Evolutionary conservation across 2,113 vertebrate species (phyloP).

Genomic region (Mobula birostris): DNA sequence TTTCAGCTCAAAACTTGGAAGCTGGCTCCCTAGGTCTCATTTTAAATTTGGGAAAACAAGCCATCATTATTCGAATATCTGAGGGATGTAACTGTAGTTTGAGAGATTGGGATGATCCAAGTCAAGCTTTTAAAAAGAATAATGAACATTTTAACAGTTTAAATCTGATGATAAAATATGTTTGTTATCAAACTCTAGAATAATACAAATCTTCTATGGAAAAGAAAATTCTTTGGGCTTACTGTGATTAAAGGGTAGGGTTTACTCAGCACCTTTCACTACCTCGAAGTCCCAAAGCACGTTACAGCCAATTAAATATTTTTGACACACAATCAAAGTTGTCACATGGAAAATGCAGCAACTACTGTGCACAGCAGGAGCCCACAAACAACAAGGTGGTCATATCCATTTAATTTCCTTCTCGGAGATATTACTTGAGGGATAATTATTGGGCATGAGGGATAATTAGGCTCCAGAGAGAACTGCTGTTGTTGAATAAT

Average conservation of each 20-base stretch:
- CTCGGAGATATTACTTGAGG: neutral
- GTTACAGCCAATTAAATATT: no score
- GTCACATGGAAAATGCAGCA: no score
- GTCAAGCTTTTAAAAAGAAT: neutral
- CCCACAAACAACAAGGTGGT: no score
- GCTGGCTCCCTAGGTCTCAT: neutral
- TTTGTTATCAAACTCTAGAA: neutral
- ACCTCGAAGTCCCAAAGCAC: no score
- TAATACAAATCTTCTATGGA: neutral
- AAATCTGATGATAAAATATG: neutral
- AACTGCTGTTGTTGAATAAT: neutral
- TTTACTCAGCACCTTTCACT: no score
- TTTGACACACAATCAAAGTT: no score
- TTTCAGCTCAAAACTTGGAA: neutral
- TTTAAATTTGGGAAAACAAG: neutral
- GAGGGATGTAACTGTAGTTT: neutral
- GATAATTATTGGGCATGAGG: neutral
- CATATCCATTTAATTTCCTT: no score
- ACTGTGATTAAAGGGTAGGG: neutral
- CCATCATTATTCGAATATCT: neutral
- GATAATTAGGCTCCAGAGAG: neutral
- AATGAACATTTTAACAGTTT: neutral
- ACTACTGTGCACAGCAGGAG: no score
- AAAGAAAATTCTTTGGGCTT: neutral
- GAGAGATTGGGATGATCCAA: neutral